Conservation (phyloP, 2,888 invertebrate genomes). For the Strigamia transsilvanica region DNA sequence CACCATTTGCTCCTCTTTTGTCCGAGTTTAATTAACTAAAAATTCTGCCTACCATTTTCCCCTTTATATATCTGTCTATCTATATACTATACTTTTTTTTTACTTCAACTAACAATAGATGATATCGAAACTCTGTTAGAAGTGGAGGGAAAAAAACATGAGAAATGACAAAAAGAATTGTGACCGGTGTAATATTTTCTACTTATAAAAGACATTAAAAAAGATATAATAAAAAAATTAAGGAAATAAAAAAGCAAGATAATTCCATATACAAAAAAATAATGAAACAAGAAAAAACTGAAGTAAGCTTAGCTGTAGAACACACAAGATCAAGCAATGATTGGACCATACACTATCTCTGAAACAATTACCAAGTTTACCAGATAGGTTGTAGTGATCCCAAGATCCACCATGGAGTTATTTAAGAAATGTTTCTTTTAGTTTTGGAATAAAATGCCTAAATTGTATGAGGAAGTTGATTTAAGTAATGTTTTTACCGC, state of each 20-base stretch:
- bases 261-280: background rate
- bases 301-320: background rate
- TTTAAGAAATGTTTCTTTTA: too few relatives aligned
- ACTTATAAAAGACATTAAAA: constrained; percentile 18
- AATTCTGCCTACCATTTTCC: constrained; percentile 32
- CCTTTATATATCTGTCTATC: background rate
- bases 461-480: too few relatives aligned
- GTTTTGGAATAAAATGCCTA: too few relatives aligned
- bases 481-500: too few relatives aligned
- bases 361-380: too few relatives aligned
- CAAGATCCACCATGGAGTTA: too few relatives aligned
- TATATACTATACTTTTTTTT: background rate
- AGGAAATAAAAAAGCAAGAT: background rate
- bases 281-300: background rate
- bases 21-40: constrained; percentile 48
- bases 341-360: background rate
- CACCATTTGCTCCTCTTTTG: constrained; percentile 42
- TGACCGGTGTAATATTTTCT: constrained; percentile 37
- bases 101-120: background rate
- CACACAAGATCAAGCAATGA: background rate
- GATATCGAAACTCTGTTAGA: constrained; percentile 35
- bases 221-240: too few relatives aligned
- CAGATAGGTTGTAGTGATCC: too few relatives aligned
- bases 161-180: constrained; percentile 40
- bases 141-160: constrained; percentile 7